A percentile compares a stretch with the other conserved stretches of the same genome.
Conservation (phyloP, 2,888 invertebrate genomes). For the Machimus atricapillus region DNA sequence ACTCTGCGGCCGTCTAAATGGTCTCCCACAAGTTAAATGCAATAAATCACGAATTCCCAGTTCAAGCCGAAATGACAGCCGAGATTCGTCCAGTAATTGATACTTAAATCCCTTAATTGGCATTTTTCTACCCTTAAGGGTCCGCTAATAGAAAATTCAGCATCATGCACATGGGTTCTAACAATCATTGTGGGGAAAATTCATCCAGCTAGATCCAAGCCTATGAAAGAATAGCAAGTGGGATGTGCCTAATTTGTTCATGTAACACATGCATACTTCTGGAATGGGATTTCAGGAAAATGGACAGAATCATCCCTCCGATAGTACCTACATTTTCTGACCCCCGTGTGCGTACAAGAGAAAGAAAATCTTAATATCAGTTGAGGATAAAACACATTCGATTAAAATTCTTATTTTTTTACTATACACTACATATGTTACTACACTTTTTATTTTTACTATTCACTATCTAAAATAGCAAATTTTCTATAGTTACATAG, state of each 20-base stretch:
- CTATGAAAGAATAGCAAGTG: neutral
- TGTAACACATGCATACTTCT: neutral
- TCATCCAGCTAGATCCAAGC: neutral
- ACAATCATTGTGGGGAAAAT: neutral
- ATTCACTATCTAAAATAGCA: neutral
- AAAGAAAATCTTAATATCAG: neutral
- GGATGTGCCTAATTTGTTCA: neutral
- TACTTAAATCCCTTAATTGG: constrained; percentile 63
- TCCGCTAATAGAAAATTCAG: constrained; percentile 36
- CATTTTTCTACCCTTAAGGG: constrained; percentile 58
- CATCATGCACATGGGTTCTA: constrained; percentile 8
- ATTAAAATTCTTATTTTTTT: too few species aligned
- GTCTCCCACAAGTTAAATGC: constrained; percentile 7
- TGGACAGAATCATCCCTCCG: neutral
- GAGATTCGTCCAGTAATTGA: constrained; percentile 62
- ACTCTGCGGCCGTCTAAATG: neutral
- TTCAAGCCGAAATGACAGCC: constrained; percentile 44
- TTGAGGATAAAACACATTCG: too few species aligned
- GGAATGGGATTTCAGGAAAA: neutral
- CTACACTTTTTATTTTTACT: neutral
- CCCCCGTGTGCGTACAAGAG: neutral
- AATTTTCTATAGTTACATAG: neutral
- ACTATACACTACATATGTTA: too few species aligned
- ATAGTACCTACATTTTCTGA: neutral
- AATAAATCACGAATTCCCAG: constrained; percentile 47